Evolutionary conservation across 1,140 invertebrate genomes (phyloP), one percentile per base, ranked within the genome.

Genomic region (Pseudomyrmex pallidus): DNA sequence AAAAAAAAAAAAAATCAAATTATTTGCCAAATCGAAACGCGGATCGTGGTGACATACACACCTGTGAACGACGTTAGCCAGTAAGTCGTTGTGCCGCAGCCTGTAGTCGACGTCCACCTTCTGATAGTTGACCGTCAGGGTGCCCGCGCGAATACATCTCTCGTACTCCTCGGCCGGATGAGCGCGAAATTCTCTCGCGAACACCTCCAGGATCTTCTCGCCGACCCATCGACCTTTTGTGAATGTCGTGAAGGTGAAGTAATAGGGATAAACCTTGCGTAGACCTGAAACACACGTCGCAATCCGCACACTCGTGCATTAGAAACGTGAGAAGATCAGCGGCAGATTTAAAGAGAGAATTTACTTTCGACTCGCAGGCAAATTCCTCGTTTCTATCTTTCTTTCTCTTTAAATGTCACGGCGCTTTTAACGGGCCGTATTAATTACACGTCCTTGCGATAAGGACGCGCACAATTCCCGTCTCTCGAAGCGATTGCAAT

Each of bases 171-270:
- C 98, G 0, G 97, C 97, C 0, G 98, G 98, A 95, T 98, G 98
- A 3, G 98, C 98, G 12, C 98, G 95, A 92, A 99, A 99, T 94
- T 99, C 99, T 74, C 97, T 95, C 1, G 96, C 96, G 94, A 99
- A 99, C 17, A 99, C 98, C 90, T 99, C 98, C 62, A 98, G 95
- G 63, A 99, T 97, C 91, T 97, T 97, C 91, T 98, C 97, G 17
- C 98, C 98, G 4, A 99, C 97, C 99, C 99, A 99, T 85, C 99
- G 96, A 1, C 98, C 98, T 95, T 99, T 99, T 13, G 98, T 98
- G 95, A 98, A 99, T 10, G 98, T 99, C 63, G 97, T 98, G 94
- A 99, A 99, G 13, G 98, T 98, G 94, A 98, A 99, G 94, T 98
- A 98, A 95, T 99, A 99, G 0, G 99, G 99, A 93, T 99, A 99